Conservation (phyloP, 37 sponge, comb jelly and placozoan genomes). For the Beroe forskalii region DNA sequence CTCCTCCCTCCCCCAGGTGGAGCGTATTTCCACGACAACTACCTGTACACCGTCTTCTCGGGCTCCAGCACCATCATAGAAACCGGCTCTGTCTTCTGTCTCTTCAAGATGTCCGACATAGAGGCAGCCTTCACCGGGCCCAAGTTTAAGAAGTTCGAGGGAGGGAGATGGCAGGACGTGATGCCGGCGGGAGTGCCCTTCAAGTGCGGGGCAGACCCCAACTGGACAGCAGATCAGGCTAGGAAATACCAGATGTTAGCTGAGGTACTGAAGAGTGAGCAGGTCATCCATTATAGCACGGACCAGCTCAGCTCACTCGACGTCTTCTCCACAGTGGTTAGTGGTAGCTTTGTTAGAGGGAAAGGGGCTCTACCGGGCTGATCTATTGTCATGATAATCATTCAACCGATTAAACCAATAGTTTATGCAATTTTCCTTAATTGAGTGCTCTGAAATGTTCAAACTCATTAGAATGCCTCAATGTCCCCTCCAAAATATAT, state of each 20-base stretch:
- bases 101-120: slow-evolving; percentile 56
- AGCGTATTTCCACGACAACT: slow-evolving; percentile 24
- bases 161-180: not conserved
- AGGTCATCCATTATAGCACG: slow-evolving; percentile 28
- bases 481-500: no score
- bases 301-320: slow-evolving; percentile 60
- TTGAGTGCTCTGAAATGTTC: no score
- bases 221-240: slow-evolving; percentile 45
- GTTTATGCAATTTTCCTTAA: no score
- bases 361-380: no score
- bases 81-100: slow-evolving; percentile 49
- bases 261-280: slow-evolving; percentile 25
- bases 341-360: no score
- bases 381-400: no score
- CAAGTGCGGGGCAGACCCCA: slow-evolving; percentile 37
- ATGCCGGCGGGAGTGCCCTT: slow-evolving; percentile 47
- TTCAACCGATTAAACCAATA: no score
- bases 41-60: slow-evolving; percentile 60
- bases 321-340: not conserved
- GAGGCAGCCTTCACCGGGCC: slow-evolving; percentile 14
- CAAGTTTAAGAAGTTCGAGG: slow-evolving; percentile 18
- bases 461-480: no score
- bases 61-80: slow-evolving; percentile 62
- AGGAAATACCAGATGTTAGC: slow-evolving; percentile 27
- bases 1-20: no score